Evolutionary conservation across 2,888 invertebrate genomes (phyloP), one percentile per base, ranked within the genome.

Genomic region (Aspidapion aeneum): DNA sequence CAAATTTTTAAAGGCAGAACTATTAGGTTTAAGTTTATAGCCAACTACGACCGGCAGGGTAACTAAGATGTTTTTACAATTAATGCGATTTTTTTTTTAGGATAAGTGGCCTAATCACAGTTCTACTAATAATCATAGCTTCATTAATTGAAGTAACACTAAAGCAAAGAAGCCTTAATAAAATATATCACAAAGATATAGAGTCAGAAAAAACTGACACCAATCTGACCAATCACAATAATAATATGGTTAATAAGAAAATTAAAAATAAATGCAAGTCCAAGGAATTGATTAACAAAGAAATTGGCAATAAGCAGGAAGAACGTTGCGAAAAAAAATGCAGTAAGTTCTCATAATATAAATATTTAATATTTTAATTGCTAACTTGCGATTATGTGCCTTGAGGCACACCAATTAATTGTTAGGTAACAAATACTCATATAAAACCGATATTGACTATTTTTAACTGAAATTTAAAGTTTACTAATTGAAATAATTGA

Each of bases 91-190:
- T 58, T 48, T 60, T 52, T 72, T 73, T 62, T 64, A 74, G 89
- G 66, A 81, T 85, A 1, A 82, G 84, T 55, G 79, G 80, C 62
- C 70, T 82, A 2, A 70, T 81, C 9, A 82, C 86, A 17, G 68
- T 82, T 0, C 72, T 85, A 7, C 76, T 90, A 71, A 86, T 88
- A 81, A 75, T 88, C 59, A 76, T 83, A 60, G 85, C 87, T 1
- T 88, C 89, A 0, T 74, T 87, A 50, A 88, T 88, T 76, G 90
- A 91, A 71, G 82, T 84, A 49, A 80, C 82, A 65, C 75, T 85
- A 60, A 78, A 81, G 63, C 77, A 78, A 35, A 75, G 77, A 60
- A 78, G 62, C 12, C 35, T 35, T 55, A 67, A 66, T 52, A 63
- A 54, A 63, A 55, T 61, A 19, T 55, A 54, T 20, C 56, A 59